Evolutionary conservation across 2,888 invertebrate genomes (phyloP), one percentile per base, ranked within the genome.

Genomic region (Dascillus cervinus): DNA sequence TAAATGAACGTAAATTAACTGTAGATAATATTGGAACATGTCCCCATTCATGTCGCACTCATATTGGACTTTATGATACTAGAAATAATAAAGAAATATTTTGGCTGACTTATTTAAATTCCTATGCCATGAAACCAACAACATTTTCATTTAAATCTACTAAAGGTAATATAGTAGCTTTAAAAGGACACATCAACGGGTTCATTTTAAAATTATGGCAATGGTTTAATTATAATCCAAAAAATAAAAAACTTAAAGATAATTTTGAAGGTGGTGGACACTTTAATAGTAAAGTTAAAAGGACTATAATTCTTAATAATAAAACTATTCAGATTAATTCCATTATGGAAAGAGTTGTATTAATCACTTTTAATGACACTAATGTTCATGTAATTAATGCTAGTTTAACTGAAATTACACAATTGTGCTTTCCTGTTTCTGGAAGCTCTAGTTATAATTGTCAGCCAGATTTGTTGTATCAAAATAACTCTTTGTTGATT

Each of bases 201-300:
- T 87, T 85, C 62, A 80, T 83, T 10, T 64, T 87, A 47, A 87
- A 87, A 67, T 79, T 85, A 62, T 87, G 87, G 86, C 79, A 82
- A 53, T 87, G 83, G 83, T 72, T 72, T 41, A 70, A 68, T 22
- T 37, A 38, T 6, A 43, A 27, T 1, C 14, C 11, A 3, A 38
- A 30, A 21, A 29, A 33, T 15, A 22, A 21, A 5, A 15, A 11
- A 5, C 19, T 15, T 17, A 8, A 17, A 17, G 8, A 17, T 17
- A 17, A 17, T 17, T 17, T 6, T 2, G 15, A 21, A 3, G 26
- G 19, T 2, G 15, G 23, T 3, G 26, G 19, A n/a, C 31, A 31
- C n/a, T 27, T 29, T n/a, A 36, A 22, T 14, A 21, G 32, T 19
- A 11, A 19, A 6, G n/a, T n/a, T n/a, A 37, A 41, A 22, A 21